These are phyloP conservation scores for Camponotus fellah DNA, from an alignment of 2,888 invertebrate species.

Conservation along the genomic window DNA sequence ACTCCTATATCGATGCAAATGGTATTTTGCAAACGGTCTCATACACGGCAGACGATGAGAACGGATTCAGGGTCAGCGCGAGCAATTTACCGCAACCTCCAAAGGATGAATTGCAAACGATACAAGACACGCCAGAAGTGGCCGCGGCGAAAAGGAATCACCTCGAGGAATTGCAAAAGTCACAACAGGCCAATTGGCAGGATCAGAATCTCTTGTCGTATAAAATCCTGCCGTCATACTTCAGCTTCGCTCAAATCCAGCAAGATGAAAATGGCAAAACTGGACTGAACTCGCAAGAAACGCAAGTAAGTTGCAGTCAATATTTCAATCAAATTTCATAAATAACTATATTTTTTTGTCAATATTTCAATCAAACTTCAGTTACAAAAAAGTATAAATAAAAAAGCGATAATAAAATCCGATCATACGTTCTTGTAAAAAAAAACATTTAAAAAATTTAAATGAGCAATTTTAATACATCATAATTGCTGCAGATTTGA, in stretches of 20 bases:
- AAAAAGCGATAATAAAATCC: neutral
- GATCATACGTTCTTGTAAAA: neutral
- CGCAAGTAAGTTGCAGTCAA: conserved; percentile 39
- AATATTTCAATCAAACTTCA: conserved; percentile 17
- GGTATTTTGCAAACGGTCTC: conserved; percentile 89
- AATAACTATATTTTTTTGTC: no score
- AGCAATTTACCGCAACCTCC: conserved; percentile 87
- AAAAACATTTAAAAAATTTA: neutral
- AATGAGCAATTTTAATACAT: neutral
- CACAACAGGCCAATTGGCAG: conserved; percentile 62
- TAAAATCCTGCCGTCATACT: conserved; percentile 68
- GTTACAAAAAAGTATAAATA: no score
- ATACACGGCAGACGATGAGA: conserved; percentile 88
- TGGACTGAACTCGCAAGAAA: conserved; percentile 49
- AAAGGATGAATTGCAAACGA: conserved; percentile 76
- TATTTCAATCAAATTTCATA: conserved; percentile 14
- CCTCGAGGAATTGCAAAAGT: conserved; percentile 77
- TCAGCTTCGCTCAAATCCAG: conserved; percentile 63
- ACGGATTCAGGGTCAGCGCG: conserved; percentile 90
- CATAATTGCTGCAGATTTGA: neutral
- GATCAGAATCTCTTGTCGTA: conserved; percentile 69
- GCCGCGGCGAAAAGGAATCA: conserved; percentile 85
- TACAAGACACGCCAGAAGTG: conserved; percentile 86
- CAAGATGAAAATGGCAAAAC: conserved; percentile 37
- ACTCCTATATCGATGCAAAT: conserved; percentile 90